Evolutionary conservation across 2,888 invertebrate genomes (phyloP).

Genomic region (Drosophila anomalata): DNA sequence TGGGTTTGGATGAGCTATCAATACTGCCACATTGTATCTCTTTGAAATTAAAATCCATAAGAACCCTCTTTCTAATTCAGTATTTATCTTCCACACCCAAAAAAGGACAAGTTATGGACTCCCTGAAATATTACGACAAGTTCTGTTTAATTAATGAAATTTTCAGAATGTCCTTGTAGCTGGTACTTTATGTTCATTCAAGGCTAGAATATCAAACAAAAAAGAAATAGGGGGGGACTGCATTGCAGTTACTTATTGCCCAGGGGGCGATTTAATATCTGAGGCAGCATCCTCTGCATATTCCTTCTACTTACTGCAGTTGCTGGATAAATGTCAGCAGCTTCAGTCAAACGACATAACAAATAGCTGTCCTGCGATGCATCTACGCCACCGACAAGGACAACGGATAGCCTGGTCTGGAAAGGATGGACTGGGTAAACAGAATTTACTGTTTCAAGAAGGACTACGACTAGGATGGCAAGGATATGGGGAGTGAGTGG

Average conservation of each 20-base stretch:
- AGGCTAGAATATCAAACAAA: conserved; percentile 17
- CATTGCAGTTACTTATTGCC: conserved; percentile 44
- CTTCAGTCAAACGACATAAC: conserved; percentile 71
- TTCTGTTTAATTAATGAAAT: conserved; percentile 30
- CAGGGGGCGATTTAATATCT: conserved; percentile 62
- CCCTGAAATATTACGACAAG: background rate
- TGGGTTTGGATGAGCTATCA: background rate
- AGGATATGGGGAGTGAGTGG: background rate
- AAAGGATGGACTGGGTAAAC: conserved; percentile 57
- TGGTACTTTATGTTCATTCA: conserved; percentile 16
- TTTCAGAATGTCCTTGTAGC: conserved; percentile 2
- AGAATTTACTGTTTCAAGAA: conserved; percentile 66
- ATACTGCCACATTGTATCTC: conserved; percentile 7
- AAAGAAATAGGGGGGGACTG: background rate
- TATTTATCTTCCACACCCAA: background rate
- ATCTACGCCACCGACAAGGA: conserved; percentile 33
- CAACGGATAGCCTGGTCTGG: conserved; percentile 6
- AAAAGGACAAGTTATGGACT: background rate
- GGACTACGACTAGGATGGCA: conserved; percentile 15
- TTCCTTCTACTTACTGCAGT: conserved; percentile 38
- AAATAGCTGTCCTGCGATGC: conserved; percentile 68
- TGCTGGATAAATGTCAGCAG: conserved; percentile 67
- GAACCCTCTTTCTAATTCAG: background rate
- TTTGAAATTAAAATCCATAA: background rate
- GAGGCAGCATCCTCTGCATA: conserved; percentile 42